Base-by-base conservation (phyloP, 1,140 invertebrate species). In the Bombus turneri region DNA sequence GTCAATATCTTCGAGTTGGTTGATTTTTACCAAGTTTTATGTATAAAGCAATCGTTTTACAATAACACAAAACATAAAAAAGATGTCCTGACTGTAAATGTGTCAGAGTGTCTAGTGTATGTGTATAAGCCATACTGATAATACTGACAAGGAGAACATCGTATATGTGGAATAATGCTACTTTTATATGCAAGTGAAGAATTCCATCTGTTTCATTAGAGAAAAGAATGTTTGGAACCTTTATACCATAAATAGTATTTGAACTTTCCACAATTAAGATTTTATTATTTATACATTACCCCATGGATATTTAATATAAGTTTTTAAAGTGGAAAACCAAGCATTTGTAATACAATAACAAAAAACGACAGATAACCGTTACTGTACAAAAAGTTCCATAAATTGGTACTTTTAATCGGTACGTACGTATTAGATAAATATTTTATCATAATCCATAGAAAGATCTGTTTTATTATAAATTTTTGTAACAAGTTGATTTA, bases 1-100 rank as follows among this genome's bases (percentile, higher is more conserved):
- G 91, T 91, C 91, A 91, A 91, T 91, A 91, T 87, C 84, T 87
- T 88, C 31, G 57, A 85, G 87, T 85, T 81, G 69, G 81, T 57
- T 84, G 71, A 74, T 79, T 87, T 87, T 79, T 84, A 75, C 28
- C 37, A 47, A 2, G 25, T 84, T 85, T 74, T 68, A 43, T 37
- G 57, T 74, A 31, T 64, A 79, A 73, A 73, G 37, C 41, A 57
- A 82, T 34, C 28, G 39, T 82, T 72, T 86, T 68, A 78, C 80
- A 59, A 86, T 81, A 73, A 73, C 66, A 57, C 74, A 62, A 78
- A 80, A 66, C 28, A n/a, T 53, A 15, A 47, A 78, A 77, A 68
- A 86, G 62, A 68, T 86, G 68, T 73, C 43, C 37, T 86, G 74
- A 83, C 31, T 85, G 8, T 80, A 57, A 80, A 79, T 59, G 82